A percentile compares a stretch with the other conserved stretches of the same genome.
Conservation (phyloP, 1,140 invertebrate species). For the Drosophila persimilis region DNA sequence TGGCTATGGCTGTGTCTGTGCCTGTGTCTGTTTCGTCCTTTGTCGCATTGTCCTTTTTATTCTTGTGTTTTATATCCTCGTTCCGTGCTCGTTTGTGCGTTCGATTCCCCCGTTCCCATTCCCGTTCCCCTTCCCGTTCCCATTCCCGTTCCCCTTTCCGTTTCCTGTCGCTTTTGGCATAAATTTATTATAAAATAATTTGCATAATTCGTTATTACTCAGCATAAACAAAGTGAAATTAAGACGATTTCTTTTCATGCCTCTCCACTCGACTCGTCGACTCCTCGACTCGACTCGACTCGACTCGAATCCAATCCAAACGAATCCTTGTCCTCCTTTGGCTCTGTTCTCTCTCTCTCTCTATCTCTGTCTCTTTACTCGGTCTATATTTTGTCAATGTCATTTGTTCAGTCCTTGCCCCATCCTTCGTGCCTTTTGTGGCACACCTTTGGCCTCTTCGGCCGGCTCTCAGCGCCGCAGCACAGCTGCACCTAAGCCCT, state of each 20-base stretch:
- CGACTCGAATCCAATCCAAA: conserved; percentile 18
- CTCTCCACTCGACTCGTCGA: neutral
- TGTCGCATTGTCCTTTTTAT: conserved; percentile 11
- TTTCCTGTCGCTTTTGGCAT: conserved; percentile 58
- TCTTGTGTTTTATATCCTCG: conserved; percentile 67
- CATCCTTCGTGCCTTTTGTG: conserved; percentile 2
- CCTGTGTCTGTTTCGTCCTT: conserved; percentile 15
- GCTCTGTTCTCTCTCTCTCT: neutral
- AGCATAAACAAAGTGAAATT: conserved; percentile 82
- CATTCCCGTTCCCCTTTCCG: conserved; percentile 2
- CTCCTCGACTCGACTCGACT: conserved; percentile 23
- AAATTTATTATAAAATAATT: conserved; percentile 82
- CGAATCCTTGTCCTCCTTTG: neutral
- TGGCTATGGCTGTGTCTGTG: conserved; percentile 1
- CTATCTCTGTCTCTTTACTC: neutral
- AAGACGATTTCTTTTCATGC: conserved; percentile 76
- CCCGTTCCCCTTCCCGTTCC: neutral
- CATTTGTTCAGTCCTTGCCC: conserved; percentile 62
- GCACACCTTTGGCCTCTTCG: conserved; percentile 22
- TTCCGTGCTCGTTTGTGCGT: conserved; percentile 42
- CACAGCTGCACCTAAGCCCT: conserved; percentile 40
- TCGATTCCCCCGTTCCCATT: conserved; percentile 6
- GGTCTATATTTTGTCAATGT: conserved; percentile 74
- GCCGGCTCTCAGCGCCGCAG: no score
- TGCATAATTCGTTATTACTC: conserved; percentile 82